Base-by-base conservation (phyloP, 2,113 vertebrate species). In the Hucho hucho region DNA sequence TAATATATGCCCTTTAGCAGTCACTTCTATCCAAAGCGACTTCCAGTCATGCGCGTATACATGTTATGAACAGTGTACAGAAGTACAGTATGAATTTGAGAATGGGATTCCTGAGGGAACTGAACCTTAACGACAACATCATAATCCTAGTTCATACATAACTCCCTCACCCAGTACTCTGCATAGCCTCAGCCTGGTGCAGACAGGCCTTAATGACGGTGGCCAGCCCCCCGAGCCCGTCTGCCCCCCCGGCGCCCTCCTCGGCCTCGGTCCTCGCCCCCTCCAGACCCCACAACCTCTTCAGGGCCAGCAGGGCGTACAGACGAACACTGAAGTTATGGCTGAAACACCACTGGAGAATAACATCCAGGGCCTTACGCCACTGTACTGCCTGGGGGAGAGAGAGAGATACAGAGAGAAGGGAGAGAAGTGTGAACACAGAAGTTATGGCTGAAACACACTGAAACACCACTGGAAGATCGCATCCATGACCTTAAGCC, bases 311-410 rank as follows among this genome's bases (percentile, higher is more conserved):
- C 43, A 98, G 86, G 0, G 97, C 96, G 4, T 99, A 98, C 18
- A 99, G 93, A 7, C 97, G 95, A 49, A 97, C 90, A 0, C 95
- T 96, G 80, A 98, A 99, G 81, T 97, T 98, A 82, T 98, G 96
- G 81, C 91, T 96, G 87, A 98, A 95, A 78, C 97, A 98, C 93
- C 95, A 96, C 86, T 94, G 95, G 1, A 99, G 92, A 65, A 91
- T 91, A 70, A 93, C 70, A 58, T 94, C 70, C 14, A 98, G 82
- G 0, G 95, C 96, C 75, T 90, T 95, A 81, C 87, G 93, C 88
- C 97, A 84, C 75, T 91, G 84, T 0, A 53, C 71, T 7, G 72
- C 88, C 97, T 98, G 80, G 68, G 71, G 75, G 6, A 32, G 0
- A 1, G 29, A 32, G 29, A 5, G 29, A 32, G 29, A 29, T 26